Conservation (phyloP, 1,140 invertebrate species). For the Cherax quadricarinatus region DNA sequence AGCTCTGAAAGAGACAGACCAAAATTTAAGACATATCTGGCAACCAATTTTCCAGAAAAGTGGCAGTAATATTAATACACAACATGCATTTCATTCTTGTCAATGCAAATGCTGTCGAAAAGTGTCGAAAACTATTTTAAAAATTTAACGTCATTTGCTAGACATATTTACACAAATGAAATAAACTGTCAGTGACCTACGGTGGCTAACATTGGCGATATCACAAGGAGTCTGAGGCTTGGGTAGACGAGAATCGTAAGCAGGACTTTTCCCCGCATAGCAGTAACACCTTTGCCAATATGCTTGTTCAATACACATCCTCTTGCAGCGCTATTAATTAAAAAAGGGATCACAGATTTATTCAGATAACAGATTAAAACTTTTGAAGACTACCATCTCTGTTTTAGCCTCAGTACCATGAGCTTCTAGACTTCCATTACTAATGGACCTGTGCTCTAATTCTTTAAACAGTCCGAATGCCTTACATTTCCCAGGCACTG, state of each 20-base stretch:
- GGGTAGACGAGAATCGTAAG: not conserved
- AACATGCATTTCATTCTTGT: no score
- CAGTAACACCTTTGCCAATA: constrained; percentile 44
- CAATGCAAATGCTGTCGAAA: not conserved
- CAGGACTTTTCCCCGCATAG: constrained; percentile 47
- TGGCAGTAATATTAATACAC: no score
- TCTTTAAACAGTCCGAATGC: no score
- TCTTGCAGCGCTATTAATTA: constrained; percentile 52
- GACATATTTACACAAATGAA: no score
- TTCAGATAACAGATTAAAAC: no score
- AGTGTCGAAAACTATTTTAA: not conserved
- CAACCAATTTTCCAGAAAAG: no score
- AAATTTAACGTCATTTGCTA: not conserved
- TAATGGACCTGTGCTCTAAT: no score
- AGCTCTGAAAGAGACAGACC: constrained; percentile 15
- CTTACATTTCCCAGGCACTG: no score
- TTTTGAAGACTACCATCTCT: no score
- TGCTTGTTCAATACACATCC: constrained; percentile 55
- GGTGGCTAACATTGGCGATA: constrained; percentile 33
- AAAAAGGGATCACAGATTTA: no score
- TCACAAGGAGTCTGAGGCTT: not conserved
- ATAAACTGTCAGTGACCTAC: not conserved
- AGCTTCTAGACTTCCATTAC: no score
- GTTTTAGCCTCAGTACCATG: no score
- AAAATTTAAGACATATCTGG: not conserved